Percentiles rank a stretch among this genome's conserved stretches.
Evolutionary conservation across 2,797 vertebrate genomes (phyloP).

Genomic region (Anguilla marmorata): DNA sequence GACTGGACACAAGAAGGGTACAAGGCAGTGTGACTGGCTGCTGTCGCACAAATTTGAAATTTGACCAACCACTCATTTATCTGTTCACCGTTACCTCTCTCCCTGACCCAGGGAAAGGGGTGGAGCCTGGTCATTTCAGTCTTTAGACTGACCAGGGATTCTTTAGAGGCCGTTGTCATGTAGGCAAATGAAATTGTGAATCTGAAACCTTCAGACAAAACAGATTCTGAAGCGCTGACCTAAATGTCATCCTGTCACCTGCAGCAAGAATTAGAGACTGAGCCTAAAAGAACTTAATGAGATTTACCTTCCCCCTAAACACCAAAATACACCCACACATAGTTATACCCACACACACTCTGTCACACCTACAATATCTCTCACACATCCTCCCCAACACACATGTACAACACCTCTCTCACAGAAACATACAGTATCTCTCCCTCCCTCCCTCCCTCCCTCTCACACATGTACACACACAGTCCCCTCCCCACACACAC

Average conservation of each 20-base stretch:
- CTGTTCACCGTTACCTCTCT: not conserved
- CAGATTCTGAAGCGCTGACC: not conserved
- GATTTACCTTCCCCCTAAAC: not conserved
- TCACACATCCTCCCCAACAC: not conserved
- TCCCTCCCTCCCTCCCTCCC: not conserved
- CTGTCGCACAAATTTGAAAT: not conserved
- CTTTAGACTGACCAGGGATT: not conserved
- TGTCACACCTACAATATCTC: not conserved
- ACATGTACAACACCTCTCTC: not conserved
- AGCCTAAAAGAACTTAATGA: not conserved
- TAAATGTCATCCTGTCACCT: not conserved
- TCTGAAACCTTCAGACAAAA: not conserved
- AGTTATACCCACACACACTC: not conserved
- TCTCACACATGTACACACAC: not conserved
- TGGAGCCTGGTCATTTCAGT: not conserved
- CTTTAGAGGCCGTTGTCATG: not conserved
- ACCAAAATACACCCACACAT: not conserved
- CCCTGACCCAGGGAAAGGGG: not conserved
- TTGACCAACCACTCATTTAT: not conserved
- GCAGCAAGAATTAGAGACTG: not conserved
- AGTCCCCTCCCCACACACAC: not conserved
- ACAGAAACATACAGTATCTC: not conserved
- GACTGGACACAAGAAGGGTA: not conserved
- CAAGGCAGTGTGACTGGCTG: not conserved
- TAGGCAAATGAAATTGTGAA: not conserved